These are phyloP conservation scores for Haliaeetus leucogaster DNA, from an alignment of 2,113 vertebrate species.

Conservation along the genomic window DNA sequence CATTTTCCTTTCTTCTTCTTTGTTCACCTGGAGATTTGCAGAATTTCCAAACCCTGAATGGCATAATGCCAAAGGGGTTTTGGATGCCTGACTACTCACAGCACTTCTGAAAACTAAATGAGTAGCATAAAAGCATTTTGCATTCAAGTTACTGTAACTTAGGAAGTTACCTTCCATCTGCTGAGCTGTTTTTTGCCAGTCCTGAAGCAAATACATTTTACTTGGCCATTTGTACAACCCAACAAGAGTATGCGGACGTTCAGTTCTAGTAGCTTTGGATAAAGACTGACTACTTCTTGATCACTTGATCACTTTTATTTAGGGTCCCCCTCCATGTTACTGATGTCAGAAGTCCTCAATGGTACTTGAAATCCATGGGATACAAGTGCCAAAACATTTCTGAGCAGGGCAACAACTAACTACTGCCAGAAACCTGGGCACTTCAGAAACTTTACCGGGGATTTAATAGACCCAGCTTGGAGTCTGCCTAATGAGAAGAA, in stretches of 20 bases:
- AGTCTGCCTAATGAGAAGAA: background rate
- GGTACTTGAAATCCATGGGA: background rate
- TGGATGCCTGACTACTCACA: background rate
- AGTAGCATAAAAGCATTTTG: background rate
- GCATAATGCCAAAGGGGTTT: background rate
- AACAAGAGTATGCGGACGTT: background rate
- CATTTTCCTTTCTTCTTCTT: background rate
- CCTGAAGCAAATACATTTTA: background rate
- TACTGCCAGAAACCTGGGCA: background rate
- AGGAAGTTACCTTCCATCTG: background rate
- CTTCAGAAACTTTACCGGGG: background rate
- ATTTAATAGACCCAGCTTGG: background rate
- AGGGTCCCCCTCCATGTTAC: background rate
- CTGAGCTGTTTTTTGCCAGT: background rate
- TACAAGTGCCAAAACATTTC: background rate
- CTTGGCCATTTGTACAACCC: background rate
- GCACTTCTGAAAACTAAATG: background rate
- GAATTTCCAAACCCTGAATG: background rate
- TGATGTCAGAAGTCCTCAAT: background rate
- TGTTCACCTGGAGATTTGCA: background rate
- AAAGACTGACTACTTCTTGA: background rate
- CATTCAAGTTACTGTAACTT: background rate
- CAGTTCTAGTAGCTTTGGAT: background rate
- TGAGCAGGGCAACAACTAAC: background rate
- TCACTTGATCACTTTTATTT: background rate